Evolutionary conservation across 2,888 invertebrate genomes (phyloP).

Genomic region (Stenodera caucasica): DNA sequence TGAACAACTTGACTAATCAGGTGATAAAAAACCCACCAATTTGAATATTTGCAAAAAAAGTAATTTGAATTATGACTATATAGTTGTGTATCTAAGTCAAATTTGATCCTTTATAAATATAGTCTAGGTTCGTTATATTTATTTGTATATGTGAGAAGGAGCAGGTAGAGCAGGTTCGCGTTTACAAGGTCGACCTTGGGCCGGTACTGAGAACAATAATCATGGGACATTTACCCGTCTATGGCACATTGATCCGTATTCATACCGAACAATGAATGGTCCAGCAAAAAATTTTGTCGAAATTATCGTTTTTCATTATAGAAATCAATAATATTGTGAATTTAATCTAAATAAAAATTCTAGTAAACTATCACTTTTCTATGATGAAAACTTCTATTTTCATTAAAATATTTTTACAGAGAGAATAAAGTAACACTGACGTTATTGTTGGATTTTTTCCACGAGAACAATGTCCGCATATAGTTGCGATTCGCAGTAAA

Average conservation of each 20-base stretch:
- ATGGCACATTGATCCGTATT: slow-evolving; percentile 42
- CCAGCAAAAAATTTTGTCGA: no score
- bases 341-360: no score
- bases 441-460: slow-evolving; percentile 14
- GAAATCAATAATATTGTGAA: no score
- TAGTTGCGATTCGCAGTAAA: neutral
- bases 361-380: slow-evolving; percentile 20
- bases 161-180: slow-evolving; percentile 36
- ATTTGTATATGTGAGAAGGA: neutral
- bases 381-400: slow-evolving; percentile 20
- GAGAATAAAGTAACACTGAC: neutral
- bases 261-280: slow-evolving; percentile 21
- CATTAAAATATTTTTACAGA: no score
- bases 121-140: neutral
- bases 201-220: slow-evolving; percentile 37
- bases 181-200: slow-evolving; percentile 38
- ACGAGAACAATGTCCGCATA: neutral
- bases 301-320: no score
- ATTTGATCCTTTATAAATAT: no score
- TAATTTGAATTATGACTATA: no score
- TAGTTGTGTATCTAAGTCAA: no score
- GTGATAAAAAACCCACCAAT: no score
- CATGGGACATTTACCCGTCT: slow-evolving; percentile 40
- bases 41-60: no score
- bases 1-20: no score